Evolutionary conservation across 2,797 vertebrate genomes (phyloP), one percentile per base, ranked within the genome.

Genomic region (Gymnodraco acuticeps): DNA sequence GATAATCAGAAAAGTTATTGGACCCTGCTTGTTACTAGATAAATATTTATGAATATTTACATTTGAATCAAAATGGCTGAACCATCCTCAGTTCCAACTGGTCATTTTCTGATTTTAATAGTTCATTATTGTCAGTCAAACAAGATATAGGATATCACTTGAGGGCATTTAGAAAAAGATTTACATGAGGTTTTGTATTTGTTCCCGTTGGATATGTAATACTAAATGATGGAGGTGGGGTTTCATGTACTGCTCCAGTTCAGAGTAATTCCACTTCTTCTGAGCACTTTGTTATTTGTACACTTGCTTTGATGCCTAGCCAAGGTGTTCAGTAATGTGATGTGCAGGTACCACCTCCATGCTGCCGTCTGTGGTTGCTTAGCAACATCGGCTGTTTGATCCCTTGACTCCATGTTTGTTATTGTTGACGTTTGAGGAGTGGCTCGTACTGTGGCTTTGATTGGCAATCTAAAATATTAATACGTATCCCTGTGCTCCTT

Each of bases 281-380:
- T 47, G 45, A 73, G 41, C 73, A 55, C 76, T 86, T 85, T 31
- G 81, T 67, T 42, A 60, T 87, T 84, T 83, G 69, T 51, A 19
- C 62, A 42, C 65, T 55, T 66, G 73, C 59, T 88, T 74, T 93
- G 87, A 91, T 87, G 82, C 58, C 33, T 4, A 31, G 88, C 91
- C 90, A 91, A 89, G 62, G 61, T 68, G 68, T 79, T 88, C 70
- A 74, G 73, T 81, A 72, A 85, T 78, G 62, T 62, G 64, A 79
- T 93, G 90, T 88, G 74, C 69, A 80, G 82, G 82, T 75, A 78
- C 86, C 89, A 62, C 91, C 91, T 82, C 72, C 71, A 46, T 53
- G 72, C 62, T 17, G 70, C 54, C 82, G 69, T 69, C 58, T 42
- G 23, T 33, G 63, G 87, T 90, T 85, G 83, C 89, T 53, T 74